phyloP scores from a whole-genome alignment of 2,797 vertebrate species.

The Muscicapa striata region DNA sequence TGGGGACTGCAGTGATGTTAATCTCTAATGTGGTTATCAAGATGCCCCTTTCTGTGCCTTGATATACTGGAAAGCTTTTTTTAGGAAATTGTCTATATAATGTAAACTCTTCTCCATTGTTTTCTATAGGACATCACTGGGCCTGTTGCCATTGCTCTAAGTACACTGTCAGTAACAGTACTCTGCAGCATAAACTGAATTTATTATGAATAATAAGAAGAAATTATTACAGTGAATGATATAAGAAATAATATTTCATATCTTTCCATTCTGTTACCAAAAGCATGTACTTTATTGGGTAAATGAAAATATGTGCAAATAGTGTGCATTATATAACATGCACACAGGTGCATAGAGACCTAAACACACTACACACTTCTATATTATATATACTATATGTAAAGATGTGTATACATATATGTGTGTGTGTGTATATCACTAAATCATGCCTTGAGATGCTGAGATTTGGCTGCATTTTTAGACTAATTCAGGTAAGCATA shows the following conservation, averaged over 20 bases:
- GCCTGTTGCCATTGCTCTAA: neutral
- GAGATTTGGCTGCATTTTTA: neutral
- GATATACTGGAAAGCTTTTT: neutral
- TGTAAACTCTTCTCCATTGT: neutral
- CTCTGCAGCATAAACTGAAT: neutral
- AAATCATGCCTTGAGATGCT: fast-evolving
- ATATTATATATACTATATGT: neutral
- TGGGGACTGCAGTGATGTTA: neutral
- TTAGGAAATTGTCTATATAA: neutral
- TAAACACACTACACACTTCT: neutral
- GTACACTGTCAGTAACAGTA: neutral
- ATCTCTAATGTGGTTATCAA: neutral
- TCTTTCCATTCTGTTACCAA: neutral
- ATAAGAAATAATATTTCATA: neutral
- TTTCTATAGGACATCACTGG: neutral
- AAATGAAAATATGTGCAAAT: neutral
- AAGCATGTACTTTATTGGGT: neutral
- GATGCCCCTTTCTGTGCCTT: neutral
- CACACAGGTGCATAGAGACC: neutral
- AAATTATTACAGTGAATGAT: neutral
- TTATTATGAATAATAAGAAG: neutral
- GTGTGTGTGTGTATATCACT: neutral
- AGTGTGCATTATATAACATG: neutral
- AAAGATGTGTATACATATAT: neutral
- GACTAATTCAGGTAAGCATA: neutral